A percentile compares a stretch with the other conserved stretches of the same genome.
These are phyloP conservation scores for Sphenodon punctatus DNA, from an alignment of 2,797 vertebrate species.

Conservation along the genomic window DNA sequence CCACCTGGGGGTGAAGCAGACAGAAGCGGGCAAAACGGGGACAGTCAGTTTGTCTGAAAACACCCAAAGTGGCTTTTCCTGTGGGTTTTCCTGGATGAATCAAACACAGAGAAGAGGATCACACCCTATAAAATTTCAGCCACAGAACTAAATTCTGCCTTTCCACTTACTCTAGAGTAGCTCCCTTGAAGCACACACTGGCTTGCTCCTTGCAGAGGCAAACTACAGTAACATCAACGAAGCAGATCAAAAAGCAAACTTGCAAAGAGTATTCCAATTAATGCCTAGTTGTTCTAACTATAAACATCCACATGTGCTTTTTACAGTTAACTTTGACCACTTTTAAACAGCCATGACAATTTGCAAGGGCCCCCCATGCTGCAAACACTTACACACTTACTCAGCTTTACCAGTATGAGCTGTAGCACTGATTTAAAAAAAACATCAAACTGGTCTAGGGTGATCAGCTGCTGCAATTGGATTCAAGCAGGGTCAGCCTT, in stretches of 20 bases:
- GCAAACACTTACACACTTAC: background rate
- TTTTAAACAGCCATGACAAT: background rate
- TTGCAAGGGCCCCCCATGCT: background rate
- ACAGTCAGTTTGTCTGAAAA: too few relatives aligned
- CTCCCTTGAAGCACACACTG: too few relatives aligned
- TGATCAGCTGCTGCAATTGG: too few relatives aligned
- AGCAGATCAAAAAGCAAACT: too few relatives aligned
- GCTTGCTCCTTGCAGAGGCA: too few relatives aligned
- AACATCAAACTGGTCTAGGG: too few relatives aligned
- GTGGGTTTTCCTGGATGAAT: background rate
- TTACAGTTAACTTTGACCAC: background rate
- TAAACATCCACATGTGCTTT: background rate
- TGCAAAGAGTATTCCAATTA: too few relatives aligned
- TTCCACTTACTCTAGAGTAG: too few relatives aligned
- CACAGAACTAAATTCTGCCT: background rate
- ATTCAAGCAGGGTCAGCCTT: too few relatives aligned
- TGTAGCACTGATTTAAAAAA: background rate
- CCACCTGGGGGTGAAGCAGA: too few relatives aligned
- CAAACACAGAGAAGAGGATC: background rate
- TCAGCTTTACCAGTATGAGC: background rate
- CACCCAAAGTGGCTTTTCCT: background rate
- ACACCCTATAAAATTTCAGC: background rate
- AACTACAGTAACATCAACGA: too few relatives aligned
- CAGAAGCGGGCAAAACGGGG: too few relatives aligned
- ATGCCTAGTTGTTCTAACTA: background rate